Evolutionary conservation across 2,888 invertebrate species (phyloP).

Genomic region (Ypsolopha scabrella): DNA sequence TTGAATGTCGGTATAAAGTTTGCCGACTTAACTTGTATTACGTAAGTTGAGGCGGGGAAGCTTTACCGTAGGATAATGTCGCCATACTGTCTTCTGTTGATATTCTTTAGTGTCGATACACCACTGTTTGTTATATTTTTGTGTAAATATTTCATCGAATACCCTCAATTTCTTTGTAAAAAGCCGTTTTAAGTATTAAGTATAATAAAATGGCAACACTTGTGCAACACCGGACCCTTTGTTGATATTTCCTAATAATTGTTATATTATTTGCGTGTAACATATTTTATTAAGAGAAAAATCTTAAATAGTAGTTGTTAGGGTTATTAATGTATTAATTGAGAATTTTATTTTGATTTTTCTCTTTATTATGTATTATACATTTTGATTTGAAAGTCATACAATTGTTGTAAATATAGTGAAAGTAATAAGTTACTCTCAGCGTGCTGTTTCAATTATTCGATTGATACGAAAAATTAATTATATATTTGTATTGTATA

Average conservation of each 20-base stretch:
- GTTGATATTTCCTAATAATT: slow-evolving; percentile 50
- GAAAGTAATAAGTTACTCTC: slow-evolving; percentile 42
- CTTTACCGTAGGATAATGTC: slow-evolving; percentile 56
- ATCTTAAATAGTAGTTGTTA: slow-evolving; percentile 66
- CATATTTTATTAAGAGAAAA: slow-evolving; percentile 66
- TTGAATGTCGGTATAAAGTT: slow-evolving; percentile 25
- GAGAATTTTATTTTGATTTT: slow-evolving; percentile 69
- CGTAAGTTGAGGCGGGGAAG: slow-evolving; percentile 47
- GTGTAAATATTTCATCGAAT: slow-evolving; percentile 54
- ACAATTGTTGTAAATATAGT: slow-evolving; percentile 65
- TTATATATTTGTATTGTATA: slow-evolving; percentile 64
- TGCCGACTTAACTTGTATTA: slow-evolving; percentile 22
- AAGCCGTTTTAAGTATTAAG: slow-evolving; percentile 54
- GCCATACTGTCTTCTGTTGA: not conserved
- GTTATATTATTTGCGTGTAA: slow-evolving; percentile 64
- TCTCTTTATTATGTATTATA: slow-evolving; percentile 64
- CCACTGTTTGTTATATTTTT: slow-evolving; percentile 14
- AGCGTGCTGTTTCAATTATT: slow-evolving; percentile 33
- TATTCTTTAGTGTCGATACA: too few relatives aligned
- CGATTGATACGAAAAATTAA: slow-evolving; percentile 26
- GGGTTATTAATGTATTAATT: slow-evolving; percentile 65
- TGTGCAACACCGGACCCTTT: slow-evolving; percentile 32
- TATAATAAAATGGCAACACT: slow-evolving; percentile 9
- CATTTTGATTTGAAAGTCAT: slow-evolving; percentile 60
- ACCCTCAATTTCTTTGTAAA: slow-evolving; percentile 33